Evolutionary conservation across 2,888 invertebrate species (phyloP), one percentile per base, ranked within the genome.

Genomic region (Alsophila aescularia): DNA sequence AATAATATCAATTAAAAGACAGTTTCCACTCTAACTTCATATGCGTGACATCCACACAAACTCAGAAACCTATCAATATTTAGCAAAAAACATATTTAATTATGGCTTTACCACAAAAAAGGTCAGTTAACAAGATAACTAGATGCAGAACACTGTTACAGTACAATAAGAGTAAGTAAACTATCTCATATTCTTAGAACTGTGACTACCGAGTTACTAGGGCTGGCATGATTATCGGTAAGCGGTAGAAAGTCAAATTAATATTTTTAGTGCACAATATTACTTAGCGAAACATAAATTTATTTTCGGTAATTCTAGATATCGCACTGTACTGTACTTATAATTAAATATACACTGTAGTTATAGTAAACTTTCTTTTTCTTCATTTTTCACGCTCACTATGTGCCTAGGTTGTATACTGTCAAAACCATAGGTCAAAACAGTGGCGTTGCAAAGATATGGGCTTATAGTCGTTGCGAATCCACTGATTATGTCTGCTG

Each of bases 401-500:
- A n/a, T 36, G 35, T 36, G 12, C 21, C 8, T 40, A 36, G 27
- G 29, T 35, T 42, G 2, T 12, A 2, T 43, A 32, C 51, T 32
- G 51, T 14, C 9, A 8, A 8, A n/a, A n/a, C n/a, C n/a, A n/a
- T n/a, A n/a, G n/a, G n/a, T n/a, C n/a, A n/a, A n/a, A 14, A 36
- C 27, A 35, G 43, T 51, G 42, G 36, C n/a, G 14, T n/a, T 1
- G 14, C 21, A 24, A 31, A 8, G n/a, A 13, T 13, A 37, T 37
- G 43, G 18, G 43, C 21, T 31, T 62, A 52, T 34, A 18, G 58
- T 53, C 54, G 53, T 62, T 62, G 66, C 69, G 70, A 67, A 69
- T 67, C 58, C 60, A 52, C 55, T 68, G 69, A 73, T 75, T 64
- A 72, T 31, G 32, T 66, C 52, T 50, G 47, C 55, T 69, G 67